Conservation (phyloP, 2,888 invertebrate genomes). For the Druceiella hillmani region DNA sequence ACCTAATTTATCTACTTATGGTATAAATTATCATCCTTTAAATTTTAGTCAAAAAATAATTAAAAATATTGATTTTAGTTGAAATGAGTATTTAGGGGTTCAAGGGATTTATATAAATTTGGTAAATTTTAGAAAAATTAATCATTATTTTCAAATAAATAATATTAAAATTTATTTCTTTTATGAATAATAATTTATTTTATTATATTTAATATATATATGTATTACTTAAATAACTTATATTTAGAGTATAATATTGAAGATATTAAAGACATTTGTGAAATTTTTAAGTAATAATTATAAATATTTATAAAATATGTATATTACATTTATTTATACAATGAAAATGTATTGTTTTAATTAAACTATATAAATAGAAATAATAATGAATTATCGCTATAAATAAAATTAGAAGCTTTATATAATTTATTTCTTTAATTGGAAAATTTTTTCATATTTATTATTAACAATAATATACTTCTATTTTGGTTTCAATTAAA, state of each 20-base stretch:
- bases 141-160: conserved; percentile 41
- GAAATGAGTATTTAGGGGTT: conserved; percentile 43
- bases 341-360: conserved; percentile 49
- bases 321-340: conserved; percentile 37
- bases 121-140: conserved; percentile 37
- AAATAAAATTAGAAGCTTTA: conserved; percentile 49
- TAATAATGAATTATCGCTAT: too few species aligned
- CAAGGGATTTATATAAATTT: conserved; percentile 37
- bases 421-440: conserved; percentile 44
- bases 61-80: conserved; percentile 46
- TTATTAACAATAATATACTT: conserved; percentile 51
- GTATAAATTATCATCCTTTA: conserved; percentile 43
- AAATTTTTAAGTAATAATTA: conserved; percentile 9
- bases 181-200: conserved; percentile 33
- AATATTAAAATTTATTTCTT: conserved; percentile 46
- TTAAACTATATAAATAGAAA: conserved; percentile 48
- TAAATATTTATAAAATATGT: conserved; percentile 20
- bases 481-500: conserved; percentile 36
- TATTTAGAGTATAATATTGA: too few species aligned
- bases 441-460: conserved; percentile 34
- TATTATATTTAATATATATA: conserved; percentile 28
- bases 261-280: conserved; percentile 13
- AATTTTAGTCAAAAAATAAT: conserved; percentile 35
- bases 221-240: too few species aligned
- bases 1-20: conserved; percentile 42